Evolutionary conservation across 2,113 vertebrate genomes (phyloP).

Genomic region (Zapornia atra): DNA sequence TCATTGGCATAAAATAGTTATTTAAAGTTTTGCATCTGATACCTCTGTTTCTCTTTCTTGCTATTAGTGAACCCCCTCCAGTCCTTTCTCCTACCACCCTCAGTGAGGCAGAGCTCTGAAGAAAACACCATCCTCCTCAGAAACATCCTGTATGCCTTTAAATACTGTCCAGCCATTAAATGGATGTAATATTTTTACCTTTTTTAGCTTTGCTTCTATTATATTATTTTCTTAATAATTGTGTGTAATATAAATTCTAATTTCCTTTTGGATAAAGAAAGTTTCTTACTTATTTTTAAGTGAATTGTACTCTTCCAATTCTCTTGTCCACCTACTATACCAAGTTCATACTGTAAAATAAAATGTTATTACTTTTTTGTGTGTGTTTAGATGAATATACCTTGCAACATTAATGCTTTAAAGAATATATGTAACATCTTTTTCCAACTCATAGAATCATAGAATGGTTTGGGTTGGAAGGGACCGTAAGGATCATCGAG

Average conservation of each 20-base stretch:
- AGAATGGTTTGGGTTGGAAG: too few relatives aligned
- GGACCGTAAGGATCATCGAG: too few relatives aligned
- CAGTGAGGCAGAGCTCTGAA: background rate
- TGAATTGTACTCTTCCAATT: background rate
- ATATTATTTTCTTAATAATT: background rate
- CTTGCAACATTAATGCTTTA: background rate
- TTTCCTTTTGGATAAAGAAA: background rate
- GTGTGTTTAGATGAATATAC: background rate
- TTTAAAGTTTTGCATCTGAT: background rate
- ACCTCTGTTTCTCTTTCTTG: background rate
- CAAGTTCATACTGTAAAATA: background rate
- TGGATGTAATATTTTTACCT: background rate
- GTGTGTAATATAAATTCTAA: background rate
- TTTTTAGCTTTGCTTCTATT: background rate
- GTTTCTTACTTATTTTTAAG: background rate
- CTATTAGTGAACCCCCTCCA: background rate
- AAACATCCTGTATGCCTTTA: background rate
- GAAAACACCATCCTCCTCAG: background rate
- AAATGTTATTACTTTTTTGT: background rate
- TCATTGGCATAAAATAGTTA: accelerated
- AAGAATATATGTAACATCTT: background rate
- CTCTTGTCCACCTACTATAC: background rate
- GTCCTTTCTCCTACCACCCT: background rate
- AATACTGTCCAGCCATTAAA: background rate
- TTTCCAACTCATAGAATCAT: background rate